Evolutionary conservation across 1,140 invertebrate species (phyloP), one percentile per base, ranked within the genome.

Genomic region (Papilio dardanus): DNA sequence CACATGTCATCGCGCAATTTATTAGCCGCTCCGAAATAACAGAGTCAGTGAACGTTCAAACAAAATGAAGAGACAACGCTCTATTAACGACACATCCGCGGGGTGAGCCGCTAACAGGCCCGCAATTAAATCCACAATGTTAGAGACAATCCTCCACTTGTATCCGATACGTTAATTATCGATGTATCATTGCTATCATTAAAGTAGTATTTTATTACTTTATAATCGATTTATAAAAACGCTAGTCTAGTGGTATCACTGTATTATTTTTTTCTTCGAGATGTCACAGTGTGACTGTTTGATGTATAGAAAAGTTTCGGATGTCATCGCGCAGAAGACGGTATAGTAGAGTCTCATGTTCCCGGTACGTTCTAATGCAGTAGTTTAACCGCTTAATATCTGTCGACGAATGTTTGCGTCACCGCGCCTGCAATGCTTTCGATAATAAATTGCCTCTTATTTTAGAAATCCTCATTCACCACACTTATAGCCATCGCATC

Each of bases 1-100:
- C 91, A 92, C 86, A 90, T 93, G 91, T 93, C 90, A 93, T 93
- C 91, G 88, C 85, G 89, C 91, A 91, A 93, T 93, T 93, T 92
- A 93, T 93, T 91, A 90, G 88, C 78, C 88, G 90, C 86, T 88
- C 90, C 89, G 87, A 93, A 93, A 93, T 92, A 93, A 91, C 90
- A 85, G 89, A 87, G 88, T 86, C 89, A 87, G 81, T 84, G 88
- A 89, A 89, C 89, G 88, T 82, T 87, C 84, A 87, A 86, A 91
- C 88, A 91, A 92, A 92, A 92, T 86, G 88, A 90, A 88, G 84
- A 88, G 85, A 91, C 85, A 86, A 88, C 88, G 83, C 88, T 87
- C 90, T 92, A 92, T 92, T 92, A 92, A 89, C 86, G 85, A 90
- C 88, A 84, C 81, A 83, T 86, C 84, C 86, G 82, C 82, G 77